phyloP scores from a whole-genome alignment of 1,140 invertebrate species.

The Diuraphis noxia region DNA sequence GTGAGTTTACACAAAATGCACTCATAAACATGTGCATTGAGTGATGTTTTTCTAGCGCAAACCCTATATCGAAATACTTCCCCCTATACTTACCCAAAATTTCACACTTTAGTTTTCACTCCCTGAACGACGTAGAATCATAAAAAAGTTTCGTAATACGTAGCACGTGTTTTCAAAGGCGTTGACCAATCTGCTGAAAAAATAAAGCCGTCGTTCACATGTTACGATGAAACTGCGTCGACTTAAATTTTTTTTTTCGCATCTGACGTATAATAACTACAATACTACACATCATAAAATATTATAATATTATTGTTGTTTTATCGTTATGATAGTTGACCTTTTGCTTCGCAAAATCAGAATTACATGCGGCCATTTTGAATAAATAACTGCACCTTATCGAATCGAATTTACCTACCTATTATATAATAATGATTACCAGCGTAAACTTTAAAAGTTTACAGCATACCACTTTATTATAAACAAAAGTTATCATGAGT shows the following conservation, averaged over 20 bases:
- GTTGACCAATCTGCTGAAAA: not conserved
- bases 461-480: not conserved
- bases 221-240: not conserved
- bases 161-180: not conserved
- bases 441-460: not conserved
- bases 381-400: not conserved
- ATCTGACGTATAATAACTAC: not conserved
- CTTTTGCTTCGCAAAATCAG: not conserved
- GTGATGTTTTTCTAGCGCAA: too few species aligned
- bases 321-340: not conserved
- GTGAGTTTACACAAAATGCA: too few species aligned
- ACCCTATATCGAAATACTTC: too few species aligned
- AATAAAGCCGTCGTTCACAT: not conserved
- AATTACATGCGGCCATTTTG: not conserved
- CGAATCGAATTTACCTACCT: not conserved
- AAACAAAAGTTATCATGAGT: too few species aligned
- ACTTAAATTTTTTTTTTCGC: not conserved
- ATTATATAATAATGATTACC: not conserved
- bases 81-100: too few species aligned
- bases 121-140: too few species aligned
- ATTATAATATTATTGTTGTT: not conserved
- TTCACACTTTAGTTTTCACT: too few species aligned
- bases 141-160: too few species aligned
- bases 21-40: too few species aligned
- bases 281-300: too few species aligned